phyloP scores from a whole-genome alignment of 2,797 vertebrate genomes.

The Aratinga solstitialis region DNA sequence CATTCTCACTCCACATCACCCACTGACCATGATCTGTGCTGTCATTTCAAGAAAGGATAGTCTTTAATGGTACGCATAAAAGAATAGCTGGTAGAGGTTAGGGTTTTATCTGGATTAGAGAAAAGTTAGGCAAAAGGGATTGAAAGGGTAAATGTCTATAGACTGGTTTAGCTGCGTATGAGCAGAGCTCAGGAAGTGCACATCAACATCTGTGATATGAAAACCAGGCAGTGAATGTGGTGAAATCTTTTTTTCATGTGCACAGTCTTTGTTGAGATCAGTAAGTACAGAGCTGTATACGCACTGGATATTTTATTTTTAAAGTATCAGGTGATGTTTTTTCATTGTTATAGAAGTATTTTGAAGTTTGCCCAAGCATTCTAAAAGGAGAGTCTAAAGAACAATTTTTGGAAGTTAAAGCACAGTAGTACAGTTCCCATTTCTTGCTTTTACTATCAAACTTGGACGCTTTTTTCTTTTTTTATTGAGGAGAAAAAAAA shows the following conservation, averaged over 20 bases:
- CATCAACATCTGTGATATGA: not conserved
- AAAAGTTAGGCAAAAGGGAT: not conserved
- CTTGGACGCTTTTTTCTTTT: not conserved
- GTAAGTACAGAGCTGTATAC: not conserved
- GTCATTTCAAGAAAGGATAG: not conserved
- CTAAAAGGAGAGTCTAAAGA: not conserved
- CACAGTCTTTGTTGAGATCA: not conserved
- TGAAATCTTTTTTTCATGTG: not conserved
- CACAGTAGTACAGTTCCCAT: not conserved
- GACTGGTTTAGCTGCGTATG: not conserved
- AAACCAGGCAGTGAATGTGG: not conserved
- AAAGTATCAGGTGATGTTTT: not conserved
- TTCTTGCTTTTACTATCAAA: not conserved
- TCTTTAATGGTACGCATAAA: not conserved
- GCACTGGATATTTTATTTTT: not conserved
- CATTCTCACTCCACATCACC: not conserved
- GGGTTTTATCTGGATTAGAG: not conserved
- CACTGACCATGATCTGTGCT: not conserved
- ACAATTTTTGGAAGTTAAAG: not conserved
- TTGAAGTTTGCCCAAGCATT: not conserved
- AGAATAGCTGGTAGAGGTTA: not conserved
- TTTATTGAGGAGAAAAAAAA: not conserved
- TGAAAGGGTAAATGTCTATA: not conserved
- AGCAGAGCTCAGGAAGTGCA: not conserved
- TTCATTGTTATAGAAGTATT: not conserved